Base-by-base conservation (phyloP, 2,797 vertebrate species). In the Chrysocyon brachyurus region DNA sequence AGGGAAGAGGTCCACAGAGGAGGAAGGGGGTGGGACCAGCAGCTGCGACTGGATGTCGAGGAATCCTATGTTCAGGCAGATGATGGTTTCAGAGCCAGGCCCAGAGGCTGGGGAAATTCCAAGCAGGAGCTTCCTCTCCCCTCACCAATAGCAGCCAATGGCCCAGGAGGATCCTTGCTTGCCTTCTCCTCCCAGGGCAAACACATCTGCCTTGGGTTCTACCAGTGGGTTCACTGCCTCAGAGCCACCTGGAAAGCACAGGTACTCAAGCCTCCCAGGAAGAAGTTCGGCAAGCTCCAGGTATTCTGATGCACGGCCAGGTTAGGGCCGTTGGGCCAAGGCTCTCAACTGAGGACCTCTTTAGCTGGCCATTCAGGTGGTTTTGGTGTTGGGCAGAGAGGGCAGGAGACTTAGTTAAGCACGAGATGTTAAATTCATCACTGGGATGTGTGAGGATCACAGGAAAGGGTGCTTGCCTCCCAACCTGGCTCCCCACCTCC, bases 1-100 rank as follows among this genome's bases (percentile, higher is more conserved):
- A 93, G 95, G 97, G 91, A 97, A 97, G 94, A 96, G 57, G 72
- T 87, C 81, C 90, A 87, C 56, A 90, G 96, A 93, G 91, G 89
- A 93, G 90, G 97, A 94, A 96, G 96, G 78, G 96, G 96, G 95
- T 64, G 95, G 94, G 86, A 22, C 73, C 63, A 92, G 66, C 83
- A 94, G 96, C 97, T 97, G 68, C 36, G 63, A 87, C 72, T 97
- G 78, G 77, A 68, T 84, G 68, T 92, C 36, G 68, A 97, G 91
- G 97, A 98, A 97, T 92, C 95, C 78, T 82, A 54, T 54, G 40
- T 77, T 96, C 59, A 87, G 82, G 86, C 54, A 93, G 87, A 77
- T 17, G 64, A n/a, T 57, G 94, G 63, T 89, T 92, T 82, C 26
- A 54, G 54, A 91, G 75, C 61, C n/a, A 92, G 85, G 86, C 64